A percentile compares a stretch with the other conserved stretches of the same genome.
phyloP scores from a whole-genome alignment of 1,140 invertebrate species.

The Forficula auricularia region DNA sequence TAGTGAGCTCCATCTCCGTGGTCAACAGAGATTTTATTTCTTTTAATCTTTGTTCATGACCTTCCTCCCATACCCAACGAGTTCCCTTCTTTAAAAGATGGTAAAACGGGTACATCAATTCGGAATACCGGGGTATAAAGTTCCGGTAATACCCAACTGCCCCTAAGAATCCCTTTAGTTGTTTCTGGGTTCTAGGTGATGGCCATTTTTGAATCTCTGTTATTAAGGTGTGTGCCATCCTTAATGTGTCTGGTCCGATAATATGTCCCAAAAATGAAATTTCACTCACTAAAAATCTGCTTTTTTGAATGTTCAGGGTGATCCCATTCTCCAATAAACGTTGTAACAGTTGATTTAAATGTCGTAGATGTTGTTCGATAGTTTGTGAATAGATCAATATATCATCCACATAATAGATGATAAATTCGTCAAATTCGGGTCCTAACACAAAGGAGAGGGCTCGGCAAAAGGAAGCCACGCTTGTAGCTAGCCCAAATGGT shows the following conservation, averaged over 20 bases:
- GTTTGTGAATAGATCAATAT: neutral
- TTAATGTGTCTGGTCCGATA: too few species aligned
- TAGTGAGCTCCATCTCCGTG: too few species aligned
- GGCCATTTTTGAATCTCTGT: too few species aligned
- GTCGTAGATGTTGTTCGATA: neutral
- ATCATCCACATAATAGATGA: neutral
- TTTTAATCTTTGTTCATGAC: conserved; percentile 13
- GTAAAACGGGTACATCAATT: conserved; percentile 14
- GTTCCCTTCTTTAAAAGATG: conserved; percentile 16
- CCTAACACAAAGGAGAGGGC: neutral
- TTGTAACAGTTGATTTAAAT: neutral
- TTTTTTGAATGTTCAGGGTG: neutral
- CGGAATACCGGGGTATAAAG: conserved; percentile 20
- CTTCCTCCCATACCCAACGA: conserved; percentile 13
- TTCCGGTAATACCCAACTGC: conserved; percentile 23
- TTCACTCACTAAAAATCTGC: neutral
- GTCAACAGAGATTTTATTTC: conserved; percentile 19
- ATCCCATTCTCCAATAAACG: neutral
- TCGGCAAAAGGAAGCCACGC: neutral
- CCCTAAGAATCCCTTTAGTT: conserved; percentile 20
- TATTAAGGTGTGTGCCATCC: too few species aligned
- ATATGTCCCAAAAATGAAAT: too few species aligned
- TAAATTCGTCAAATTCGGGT: neutral
- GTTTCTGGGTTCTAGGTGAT: conserved; percentile 10
- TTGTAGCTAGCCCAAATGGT: neutral